Evolutionary conservation across 2,888 invertebrate species (phyloP), one percentile per base, ranked within the genome.

Genomic region (Pterostichus madidus): DNA sequence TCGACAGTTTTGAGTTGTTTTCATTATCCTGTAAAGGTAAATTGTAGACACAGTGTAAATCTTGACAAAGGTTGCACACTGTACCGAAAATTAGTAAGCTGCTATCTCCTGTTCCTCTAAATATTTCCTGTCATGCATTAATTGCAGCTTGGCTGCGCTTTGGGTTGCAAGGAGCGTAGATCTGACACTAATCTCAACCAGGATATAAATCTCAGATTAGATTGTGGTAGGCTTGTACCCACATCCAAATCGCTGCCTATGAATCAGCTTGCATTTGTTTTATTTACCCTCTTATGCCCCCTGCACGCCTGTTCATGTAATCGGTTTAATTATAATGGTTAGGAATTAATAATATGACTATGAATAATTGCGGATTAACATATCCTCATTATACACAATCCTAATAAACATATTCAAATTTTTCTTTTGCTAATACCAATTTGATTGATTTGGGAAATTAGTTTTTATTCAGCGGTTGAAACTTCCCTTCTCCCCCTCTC

Each of bases 261-360:
- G 64, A 32, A 64, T 64, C 64, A 64, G 35, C 64, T 35, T 32
- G 64, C 64, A 31, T 49, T 64, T 64, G 64, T 64, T 64, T 64
- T 64, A 64, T 64, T 64, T 64, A 64, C 64, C 64, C 64, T 35
- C 64, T 64, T 13, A 64, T 35, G 64, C n/a, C 64, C 64, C 49
- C 49, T 49, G 35, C 31, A 64, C 35, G 64, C 64, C 35, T 35
- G 35, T 17, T 3, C 59, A n/a, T 35, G 32, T 64, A 64, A 64
- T 64, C 64, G 64, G 35, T 64, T 64, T 64, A 32, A 64, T 64
- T 64, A 49, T 49, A 64, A 64, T 64, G 64, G 35, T 64, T 32
- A 35, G 8, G 35, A 31, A 64, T 64, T 64, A 31, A 64, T 64
- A 31, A 64, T 31, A 4, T 64, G 13, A 49, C 32, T 32, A 64